Percentiles rank a stretch among this genome's conserved stretches.
These are phyloP conservation scores for Eupeodes corollae DNA, from an alignment of 1,140 invertebrate genomes.

Conservation along the genomic window DNA sequence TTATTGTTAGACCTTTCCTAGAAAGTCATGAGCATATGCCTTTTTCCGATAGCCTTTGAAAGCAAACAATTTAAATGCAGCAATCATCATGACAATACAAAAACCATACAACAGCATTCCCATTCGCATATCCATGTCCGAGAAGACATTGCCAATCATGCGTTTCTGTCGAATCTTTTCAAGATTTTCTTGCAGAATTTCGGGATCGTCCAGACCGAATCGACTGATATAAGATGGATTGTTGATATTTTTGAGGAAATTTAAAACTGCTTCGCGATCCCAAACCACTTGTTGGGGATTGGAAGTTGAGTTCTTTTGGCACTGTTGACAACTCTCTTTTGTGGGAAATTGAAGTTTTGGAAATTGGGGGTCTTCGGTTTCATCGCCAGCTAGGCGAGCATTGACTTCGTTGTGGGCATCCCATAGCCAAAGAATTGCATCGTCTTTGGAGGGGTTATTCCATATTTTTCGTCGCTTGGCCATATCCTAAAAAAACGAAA, in stretches of 20 bases:
- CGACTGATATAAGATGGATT: conserved; percentile 44
- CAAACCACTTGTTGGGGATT: conserved; percentile 41
- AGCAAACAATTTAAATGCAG: conserved; percentile 67
- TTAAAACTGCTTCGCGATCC: conserved; percentile 57
- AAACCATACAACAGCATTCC: conserved; percentile 61
- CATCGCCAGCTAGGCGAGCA: conserved; percentile 67
- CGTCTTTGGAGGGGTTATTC: conserved; percentile 55
- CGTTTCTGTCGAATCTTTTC: conserved; percentile 30
- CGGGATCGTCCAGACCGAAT: conserved; percentile 25
- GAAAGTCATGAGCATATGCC: conserved; percentile 48
- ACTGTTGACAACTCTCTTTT: conserved; percentile 53
- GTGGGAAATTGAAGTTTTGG: conserved; percentile 88
- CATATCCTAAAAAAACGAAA: conserved; percentile 45
- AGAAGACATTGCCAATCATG: conserved; percentile 44
- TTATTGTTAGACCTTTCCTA: conserved; percentile 48
- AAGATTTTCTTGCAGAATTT: conserved; percentile 15
- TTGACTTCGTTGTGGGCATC: conserved; percentile 90
- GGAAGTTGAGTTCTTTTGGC: conserved; percentile 38
- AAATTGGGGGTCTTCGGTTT: conserved; percentile 79
- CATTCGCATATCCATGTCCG: conserved; percentile 59
- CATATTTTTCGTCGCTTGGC: conserved; percentile 52
- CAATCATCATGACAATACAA: conserved; percentile 54
- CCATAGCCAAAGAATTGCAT: conserved; percentile 90
- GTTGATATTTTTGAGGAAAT: conserved; percentile 68
- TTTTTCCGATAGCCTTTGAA: conserved; percentile 59